Percentiles rank a stretch among this genome's conserved stretches.
Conservation (phyloP, 2,888 invertebrate genomes). For the Exocentrus adspersus region DNA sequence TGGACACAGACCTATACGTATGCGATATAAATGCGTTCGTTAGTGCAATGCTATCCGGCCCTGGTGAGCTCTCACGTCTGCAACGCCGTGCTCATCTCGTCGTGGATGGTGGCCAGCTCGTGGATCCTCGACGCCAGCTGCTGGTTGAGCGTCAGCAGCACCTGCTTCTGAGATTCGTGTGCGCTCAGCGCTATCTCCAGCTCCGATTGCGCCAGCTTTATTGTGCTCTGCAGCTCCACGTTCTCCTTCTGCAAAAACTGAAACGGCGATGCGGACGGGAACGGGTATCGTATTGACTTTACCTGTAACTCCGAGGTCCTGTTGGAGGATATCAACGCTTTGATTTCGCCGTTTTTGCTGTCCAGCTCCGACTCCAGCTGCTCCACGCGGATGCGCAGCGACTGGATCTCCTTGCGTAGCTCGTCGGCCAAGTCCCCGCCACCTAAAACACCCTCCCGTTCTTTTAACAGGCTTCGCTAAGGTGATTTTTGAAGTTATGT, state of each 20-base stretch:
- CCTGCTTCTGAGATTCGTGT: conserved; percentile 84
- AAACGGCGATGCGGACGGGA: too few species aligned
- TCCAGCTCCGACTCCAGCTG: conserved; percentile 84
- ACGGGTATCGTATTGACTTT: too few species aligned
- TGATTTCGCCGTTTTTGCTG: conserved; percentile 85
- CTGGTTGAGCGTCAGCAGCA: conserved; percentile 82
- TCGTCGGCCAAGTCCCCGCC: conserved; percentile 80
- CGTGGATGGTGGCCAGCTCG: conserved; percentile 83
- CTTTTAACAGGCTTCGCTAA: too few species aligned
- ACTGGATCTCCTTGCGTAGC: conserved; percentile 77
- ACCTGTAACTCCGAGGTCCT: conserved; percentile 55
- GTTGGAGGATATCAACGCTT: conserved; percentile 66
- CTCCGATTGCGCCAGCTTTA: conserved; percentile 81
- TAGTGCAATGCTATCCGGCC: conserved; percentile 34
- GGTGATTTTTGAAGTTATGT: too few species aligned
- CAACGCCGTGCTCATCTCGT: conserved; percentile 83
- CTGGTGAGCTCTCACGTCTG: conserved; percentile 68
- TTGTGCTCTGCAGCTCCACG: conserved; percentile 72
- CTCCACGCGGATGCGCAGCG: conserved; percentile 82
- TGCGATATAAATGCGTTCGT: conserved; percentile 47
- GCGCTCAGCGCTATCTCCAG: conserved; percentile 81
- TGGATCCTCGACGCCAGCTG: conserved; percentile 84
- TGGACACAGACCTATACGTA: conserved; percentile 46
- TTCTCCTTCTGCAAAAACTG: conserved; percentile 73
- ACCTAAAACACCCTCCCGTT: conserved; percentile 52